Evolutionary conservation across 2,113 vertebrate genomes (phyloP), one percentile per base, ranked within the genome.

Genomic region (Barbus barbus): DNA sequence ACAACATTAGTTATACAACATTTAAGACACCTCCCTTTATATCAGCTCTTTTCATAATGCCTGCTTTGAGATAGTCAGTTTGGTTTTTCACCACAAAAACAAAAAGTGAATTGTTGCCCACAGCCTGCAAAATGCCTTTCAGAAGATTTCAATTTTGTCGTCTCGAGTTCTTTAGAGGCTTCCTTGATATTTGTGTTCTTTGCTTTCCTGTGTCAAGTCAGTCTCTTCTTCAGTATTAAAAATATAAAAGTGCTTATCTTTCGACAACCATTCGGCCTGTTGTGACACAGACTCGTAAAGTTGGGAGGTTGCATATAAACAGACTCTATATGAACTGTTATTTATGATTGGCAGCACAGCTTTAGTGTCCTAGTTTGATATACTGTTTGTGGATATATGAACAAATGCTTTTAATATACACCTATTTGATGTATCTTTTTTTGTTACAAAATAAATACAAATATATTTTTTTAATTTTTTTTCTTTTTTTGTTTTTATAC

Each of bases 391-490:
- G 86, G 86, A 92, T 91, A 93, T 86, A 91, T 84, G 77, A 81
- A 84, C 79, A 83, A 91, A 91, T 89, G 87, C 89, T 92, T 90
- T 87, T 89, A 91, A 92, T 92, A 91, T 86, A 88, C 90, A 92
- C 84, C 69, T 83, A 81, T 81, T 41, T 91, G 90, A 83, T 91
- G 89, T 90, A 90, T 91, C 88, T 36, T 88, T n/a, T 86, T 92
- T 73, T 48, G 28, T 92, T 93, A 94, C 89, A 94, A 94, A 94
- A 94, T 93, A 94, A 94, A 94, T 93, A 94, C 90, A 94, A 94
- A 94, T 94, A 83, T 86, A 78, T 74, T 86, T 76, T 93, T 48
- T 22, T 0, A 8, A 36, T 83, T 74, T 93, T 84, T 12, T 13
- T 3, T 60, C 38, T 93, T 83, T 26, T 81, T 82, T 93, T 83